Conservation (phyloP, 2,113 vertebrate species). For the Campylomormyrus numenius region DNA sequence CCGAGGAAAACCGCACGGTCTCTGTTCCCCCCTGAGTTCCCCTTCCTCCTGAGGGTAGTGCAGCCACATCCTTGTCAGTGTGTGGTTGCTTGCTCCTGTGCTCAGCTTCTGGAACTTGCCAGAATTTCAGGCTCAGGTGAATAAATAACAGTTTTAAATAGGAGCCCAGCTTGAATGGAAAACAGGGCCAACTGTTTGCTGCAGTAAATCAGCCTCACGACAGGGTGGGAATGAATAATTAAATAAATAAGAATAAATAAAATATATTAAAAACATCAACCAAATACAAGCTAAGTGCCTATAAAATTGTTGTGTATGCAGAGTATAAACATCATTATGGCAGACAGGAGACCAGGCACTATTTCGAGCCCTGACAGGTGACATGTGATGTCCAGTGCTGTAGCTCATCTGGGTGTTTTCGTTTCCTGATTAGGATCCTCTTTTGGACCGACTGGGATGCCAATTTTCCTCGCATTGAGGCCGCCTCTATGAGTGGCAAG, state of each 20-base stretch:
- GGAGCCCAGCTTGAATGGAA: neutral
- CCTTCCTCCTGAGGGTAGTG: neutral
- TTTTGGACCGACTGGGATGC: constrained; percentile 91
- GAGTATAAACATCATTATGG: neutral
- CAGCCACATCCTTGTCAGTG: neutral
- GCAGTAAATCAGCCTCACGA: neutral
- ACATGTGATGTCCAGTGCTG: neutral
- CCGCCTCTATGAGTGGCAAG: constrained; percentile 76
- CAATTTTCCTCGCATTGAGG: constrained; percentile 79
- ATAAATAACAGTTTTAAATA: neutral
- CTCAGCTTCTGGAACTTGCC: neutral
- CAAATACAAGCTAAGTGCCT: neutral
- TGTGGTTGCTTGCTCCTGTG: neutral
- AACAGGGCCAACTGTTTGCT: neutral
- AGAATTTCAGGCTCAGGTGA: neutral
- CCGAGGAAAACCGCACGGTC: neutral
- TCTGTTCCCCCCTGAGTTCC: neutral
- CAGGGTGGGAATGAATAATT: neutral
- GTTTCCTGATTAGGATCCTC: constrained; percentile 59
- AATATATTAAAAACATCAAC: neutral
- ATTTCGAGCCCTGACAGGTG: neutral
- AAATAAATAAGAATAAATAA: neutral
- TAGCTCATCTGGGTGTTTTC: neutral
- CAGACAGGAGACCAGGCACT: neutral
- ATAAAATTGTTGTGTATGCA: neutral